These are phyloP conservation scores for Bradypus variegatus DNA, from an alignment of 2,797 vertebrate species.

Conservation along the genomic window DNA sequence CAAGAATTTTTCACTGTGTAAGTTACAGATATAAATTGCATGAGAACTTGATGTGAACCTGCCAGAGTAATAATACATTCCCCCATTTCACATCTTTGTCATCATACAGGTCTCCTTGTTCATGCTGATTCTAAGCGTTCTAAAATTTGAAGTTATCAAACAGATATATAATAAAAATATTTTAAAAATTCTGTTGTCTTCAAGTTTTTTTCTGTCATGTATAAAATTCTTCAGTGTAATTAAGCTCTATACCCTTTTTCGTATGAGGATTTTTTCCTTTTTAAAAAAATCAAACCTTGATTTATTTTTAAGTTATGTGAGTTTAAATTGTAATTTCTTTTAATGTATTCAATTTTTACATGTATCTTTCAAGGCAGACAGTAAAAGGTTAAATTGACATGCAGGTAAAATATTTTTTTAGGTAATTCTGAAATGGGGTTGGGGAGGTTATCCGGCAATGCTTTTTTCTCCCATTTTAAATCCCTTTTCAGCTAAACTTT, in stretches of 20 bases:
- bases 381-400: not conserved
- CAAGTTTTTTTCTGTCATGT: conserved; percentile 26
- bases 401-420: not conserved
- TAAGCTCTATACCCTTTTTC: not conserved
- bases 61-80: not conserved
- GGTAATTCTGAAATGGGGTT: not conserved
- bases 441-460: not conserved
- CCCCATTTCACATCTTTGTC: conserved; percentile 6
- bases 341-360: not conserved
- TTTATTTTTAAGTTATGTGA: not conserved
- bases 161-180: conserved; percentile 52
- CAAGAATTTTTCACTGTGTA: not conserved
- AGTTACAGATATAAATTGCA: not conserved
- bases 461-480: not conserved
- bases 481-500: not conserved
- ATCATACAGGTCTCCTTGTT: conserved; percentile 34
- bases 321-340: not conserved
- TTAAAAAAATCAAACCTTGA: not conserved
- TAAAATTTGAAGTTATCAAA: conserved; percentile 38
- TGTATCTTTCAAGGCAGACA: conserved; percentile 6
- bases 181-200: not conserved
- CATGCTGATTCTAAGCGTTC: conserved; percentile 36
- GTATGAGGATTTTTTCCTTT: not conserved
- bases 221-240: conserved; percentile 30
- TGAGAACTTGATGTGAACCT: not conserved